These are phyloP conservation scores for Aix galericulata DNA, from an alignment of 2,113 vertebrate species.

Conservation along the genomic window DNA sequence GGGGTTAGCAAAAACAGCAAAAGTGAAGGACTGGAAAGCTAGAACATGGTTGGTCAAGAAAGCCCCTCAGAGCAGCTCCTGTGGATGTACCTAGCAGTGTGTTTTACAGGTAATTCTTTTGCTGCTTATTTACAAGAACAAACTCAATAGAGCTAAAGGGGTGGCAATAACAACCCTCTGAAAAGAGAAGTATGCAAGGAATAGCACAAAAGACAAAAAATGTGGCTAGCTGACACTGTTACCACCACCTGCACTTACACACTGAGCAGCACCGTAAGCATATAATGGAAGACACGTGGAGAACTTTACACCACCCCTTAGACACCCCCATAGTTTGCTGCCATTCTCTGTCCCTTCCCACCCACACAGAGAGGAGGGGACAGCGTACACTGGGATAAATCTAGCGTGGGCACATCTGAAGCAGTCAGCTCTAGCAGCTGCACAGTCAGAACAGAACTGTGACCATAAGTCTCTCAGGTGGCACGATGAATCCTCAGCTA, in stretches of 20 bases:
- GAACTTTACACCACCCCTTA: background rate
- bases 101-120: background rate
- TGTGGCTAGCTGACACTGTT: background rate
- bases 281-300: background rate
- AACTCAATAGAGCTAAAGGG: background rate
- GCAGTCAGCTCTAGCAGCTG: background rate
- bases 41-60: background rate
- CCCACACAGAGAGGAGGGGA: background rate
- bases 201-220: background rate
- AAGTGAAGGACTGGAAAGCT: background rate
- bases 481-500: background rate
- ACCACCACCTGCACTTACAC: background rate
- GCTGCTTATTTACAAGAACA: background rate
- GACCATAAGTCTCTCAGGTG: background rate
- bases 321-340: fast-evolving
- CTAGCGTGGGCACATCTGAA: background rate
- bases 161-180: background rate
- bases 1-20: background rate
- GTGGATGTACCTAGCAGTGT: background rate
- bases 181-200: background rate
- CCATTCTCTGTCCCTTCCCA: background rate
- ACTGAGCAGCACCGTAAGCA: background rate
- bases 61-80: background rate
- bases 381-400: background rate
- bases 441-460: background rate